Percentiles rank a stretch among this genome's conserved stretches.
phyloP scores from a whole-genome alignment of 2,113 vertebrate species.

The Gymnobelideus leadbeateri region DNA sequence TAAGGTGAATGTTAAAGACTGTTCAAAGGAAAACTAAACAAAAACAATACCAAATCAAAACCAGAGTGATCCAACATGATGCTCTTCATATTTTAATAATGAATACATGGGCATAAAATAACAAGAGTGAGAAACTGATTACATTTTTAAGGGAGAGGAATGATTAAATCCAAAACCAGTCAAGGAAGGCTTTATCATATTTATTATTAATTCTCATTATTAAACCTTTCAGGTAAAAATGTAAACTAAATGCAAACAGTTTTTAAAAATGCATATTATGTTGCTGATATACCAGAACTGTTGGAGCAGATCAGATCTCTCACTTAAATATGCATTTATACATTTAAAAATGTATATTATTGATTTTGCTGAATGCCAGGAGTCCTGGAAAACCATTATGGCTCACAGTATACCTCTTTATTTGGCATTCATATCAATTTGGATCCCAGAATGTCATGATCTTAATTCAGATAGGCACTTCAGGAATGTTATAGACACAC shows the following conservation, averaged over 20 bases:
- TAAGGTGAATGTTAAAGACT: conserved; percentile 47
- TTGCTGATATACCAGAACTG: conserved; percentile 80
- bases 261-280: conserved; percentile 80
- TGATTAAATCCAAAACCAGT: conserved; percentile 48
- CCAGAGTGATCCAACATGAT: background rate
- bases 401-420: conserved; percentile 80
- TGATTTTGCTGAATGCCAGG: conserved; percentile 82
- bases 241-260: conserved; percentile 74
- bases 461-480: conserved; percentile 77
- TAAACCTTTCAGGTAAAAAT: conserved; percentile 80
- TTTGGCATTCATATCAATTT: conserved; percentile 83
- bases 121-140: conserved; percentile 28
- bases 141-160: background rate
- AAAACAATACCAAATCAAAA: background rate
- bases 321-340: conserved; percentile 84
- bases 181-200: conserved; percentile 39
- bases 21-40: background rate
- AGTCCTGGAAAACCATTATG: conserved; percentile 79
- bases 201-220: conserved; percentile 42
- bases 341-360: conserved; percentile 83
- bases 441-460: conserved; percentile 80
- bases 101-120: background rate
- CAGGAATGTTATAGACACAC: conserved; percentile 67
- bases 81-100: background rate
- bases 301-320: conserved; percentile 83